Evolutionary conservation across 2,888 invertebrate genomes (phyloP).

Genomic region (Hemicrepidius hirtus): DNA sequence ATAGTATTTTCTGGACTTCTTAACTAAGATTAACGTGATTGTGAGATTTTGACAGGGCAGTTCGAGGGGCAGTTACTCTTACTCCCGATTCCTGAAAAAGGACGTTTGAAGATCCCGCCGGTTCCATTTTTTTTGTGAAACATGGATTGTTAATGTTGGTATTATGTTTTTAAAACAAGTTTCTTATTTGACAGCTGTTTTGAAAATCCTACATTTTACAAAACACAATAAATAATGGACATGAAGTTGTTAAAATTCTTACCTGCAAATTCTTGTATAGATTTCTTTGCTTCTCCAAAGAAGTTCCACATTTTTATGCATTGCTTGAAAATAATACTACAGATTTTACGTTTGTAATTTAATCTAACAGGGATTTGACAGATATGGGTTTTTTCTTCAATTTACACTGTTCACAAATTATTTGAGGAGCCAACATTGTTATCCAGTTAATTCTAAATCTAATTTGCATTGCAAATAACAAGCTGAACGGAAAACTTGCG

Average conservation of each 20-base stretch:
- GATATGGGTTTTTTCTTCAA: background rate
- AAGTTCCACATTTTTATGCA: slow-evolving; percentile 50
- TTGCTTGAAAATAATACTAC: slow-evolving; percentile 9
- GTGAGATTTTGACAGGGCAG: too few relatives aligned
- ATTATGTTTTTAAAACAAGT: too few relatives aligned
- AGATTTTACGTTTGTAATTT: background rate
- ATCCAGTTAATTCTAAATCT: background rate
- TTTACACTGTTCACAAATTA: background rate
- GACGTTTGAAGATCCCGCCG: too few relatives aligned
- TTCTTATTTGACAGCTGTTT: slow-evolving; percentile 4
- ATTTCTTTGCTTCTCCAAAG: slow-evolving; percentile 43
- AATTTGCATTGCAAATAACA: background rate
- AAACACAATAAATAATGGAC: background rate
- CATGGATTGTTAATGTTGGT: too few relatives aligned
- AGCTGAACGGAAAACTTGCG: background rate
- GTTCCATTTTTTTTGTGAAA: too few relatives aligned
- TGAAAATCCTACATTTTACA: background rate
- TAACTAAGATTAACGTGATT: too few relatives aligned
- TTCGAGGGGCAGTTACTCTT: too few relatives aligned
- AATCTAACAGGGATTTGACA: background rate
- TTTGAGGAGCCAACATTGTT: slow-evolving; percentile 1
- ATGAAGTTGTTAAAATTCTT: slow-evolving; percentile 5
- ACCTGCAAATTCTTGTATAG: slow-evolving; percentile 53
- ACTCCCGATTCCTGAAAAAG: too few relatives aligned
- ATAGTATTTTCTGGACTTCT: too few relatives aligned